phyloP scores from a whole-genome alignment of 2,888 invertebrate species.

The Pomacea canaliculata region DNA sequence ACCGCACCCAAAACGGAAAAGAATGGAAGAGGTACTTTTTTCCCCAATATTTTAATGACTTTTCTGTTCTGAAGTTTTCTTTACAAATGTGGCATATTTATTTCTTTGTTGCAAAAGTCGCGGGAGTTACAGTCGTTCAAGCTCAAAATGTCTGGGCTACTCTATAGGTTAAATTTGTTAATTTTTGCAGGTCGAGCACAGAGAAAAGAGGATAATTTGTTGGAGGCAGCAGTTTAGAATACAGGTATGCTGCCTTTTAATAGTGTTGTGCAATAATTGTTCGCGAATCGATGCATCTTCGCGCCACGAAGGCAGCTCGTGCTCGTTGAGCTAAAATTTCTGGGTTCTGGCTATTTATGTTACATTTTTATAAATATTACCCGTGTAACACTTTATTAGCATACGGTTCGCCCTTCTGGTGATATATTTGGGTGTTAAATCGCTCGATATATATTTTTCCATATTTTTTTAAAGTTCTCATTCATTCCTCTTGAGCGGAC shows the following conservation, averaged over 20 bases:
- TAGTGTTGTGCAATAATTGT: neutral
- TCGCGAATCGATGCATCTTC: neutral
- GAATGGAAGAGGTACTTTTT: slow-evolving; percentile 53
- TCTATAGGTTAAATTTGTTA: slow-evolving; percentile 8
- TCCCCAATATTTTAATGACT: neutral
- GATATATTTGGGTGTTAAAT: neutral
- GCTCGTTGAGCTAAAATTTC: neutral
- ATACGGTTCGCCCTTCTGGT: no score
- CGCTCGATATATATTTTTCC: slow-evolving; percentile 1
- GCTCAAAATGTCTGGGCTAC: neutral
- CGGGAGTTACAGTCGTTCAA: neutral
- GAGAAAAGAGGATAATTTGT: slow-evolving; percentile 46
- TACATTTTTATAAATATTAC: no score
- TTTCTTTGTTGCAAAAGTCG: slow-evolving; percentile 6
- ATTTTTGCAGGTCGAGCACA: slow-evolving; percentile 51
- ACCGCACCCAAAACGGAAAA: slow-evolving; percentile 46
- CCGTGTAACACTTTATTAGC: no score
- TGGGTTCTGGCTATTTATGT: neutral
- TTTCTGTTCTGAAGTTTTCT: neutral
- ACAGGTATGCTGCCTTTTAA: slow-evolving; percentile 45
- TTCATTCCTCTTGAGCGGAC: slow-evolving; percentile 8
- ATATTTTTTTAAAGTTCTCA: slow-evolving; percentile 27
- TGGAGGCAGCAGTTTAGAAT: slow-evolving; percentile 57
- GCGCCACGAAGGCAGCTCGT: slow-evolving; percentile 12
- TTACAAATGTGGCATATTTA: neutral